Evolutionary conservation across 2,888 invertebrate genomes (phyloP).

Genomic region (Cheilosia vernalis): DNA sequence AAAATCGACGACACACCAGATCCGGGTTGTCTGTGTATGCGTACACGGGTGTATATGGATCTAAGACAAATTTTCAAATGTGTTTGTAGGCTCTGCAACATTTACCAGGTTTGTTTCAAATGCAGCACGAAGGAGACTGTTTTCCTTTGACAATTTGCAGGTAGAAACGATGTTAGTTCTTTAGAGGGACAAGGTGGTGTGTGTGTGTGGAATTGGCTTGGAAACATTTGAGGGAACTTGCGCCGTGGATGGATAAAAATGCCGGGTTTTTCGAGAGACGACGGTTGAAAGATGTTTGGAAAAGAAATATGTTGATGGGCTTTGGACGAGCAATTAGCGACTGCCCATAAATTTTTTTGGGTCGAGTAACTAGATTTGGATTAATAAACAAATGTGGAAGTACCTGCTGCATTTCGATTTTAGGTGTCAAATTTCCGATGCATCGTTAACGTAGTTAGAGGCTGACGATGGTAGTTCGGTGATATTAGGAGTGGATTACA

Average conservation of each 20-base stretch:
- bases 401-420: not conserved
- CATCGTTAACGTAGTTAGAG: not conserved
- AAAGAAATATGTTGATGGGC: conserved; percentile 14
- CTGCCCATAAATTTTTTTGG: too few species aligned
- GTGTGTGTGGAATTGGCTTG: conserved; percentile 25
- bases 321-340: conserved; percentile 5
- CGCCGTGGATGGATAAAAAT: conserved; percentile 46
- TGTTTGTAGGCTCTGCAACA: conserved; percentile 51
- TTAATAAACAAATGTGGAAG: not conserved
- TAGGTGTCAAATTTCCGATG: not conserved
- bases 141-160: conserved; percentile 23
- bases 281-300: not conserved
- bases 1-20: conserved; percentile 57
- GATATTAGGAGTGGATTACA: not conserved
- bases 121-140: conserved; percentile 9
- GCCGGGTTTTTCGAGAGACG: conserved; percentile 43
- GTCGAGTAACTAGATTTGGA: too few species aligned
- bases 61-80: conserved; percentile 17
- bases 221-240: conserved; percentile 57
- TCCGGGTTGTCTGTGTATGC: conserved; percentile 44
- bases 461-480: not conserved
- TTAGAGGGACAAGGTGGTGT: not conserved
- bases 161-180: conserved; percentile 24
- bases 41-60: conserved; percentile 48
- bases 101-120: conserved; percentile 51